Conservation (phyloP, 2,797 vertebrate species). For the Gallinago stenura region DNA sequence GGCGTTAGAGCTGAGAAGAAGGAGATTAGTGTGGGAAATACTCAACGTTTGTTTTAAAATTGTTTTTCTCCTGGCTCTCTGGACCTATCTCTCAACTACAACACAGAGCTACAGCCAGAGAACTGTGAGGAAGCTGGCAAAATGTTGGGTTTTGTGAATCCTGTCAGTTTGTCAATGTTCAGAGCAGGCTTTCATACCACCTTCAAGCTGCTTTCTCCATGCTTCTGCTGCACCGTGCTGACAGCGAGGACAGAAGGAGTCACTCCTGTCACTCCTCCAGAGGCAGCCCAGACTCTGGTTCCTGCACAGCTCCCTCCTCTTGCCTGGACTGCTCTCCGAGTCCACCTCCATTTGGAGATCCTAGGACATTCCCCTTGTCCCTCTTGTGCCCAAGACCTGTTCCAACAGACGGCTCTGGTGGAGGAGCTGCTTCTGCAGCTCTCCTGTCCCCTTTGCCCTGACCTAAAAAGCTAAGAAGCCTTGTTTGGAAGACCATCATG, state of each 20-base stretch:
- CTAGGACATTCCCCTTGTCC: background rate
- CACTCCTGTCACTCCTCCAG: background rate
- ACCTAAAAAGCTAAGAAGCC: background rate
- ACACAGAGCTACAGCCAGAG: background rate
- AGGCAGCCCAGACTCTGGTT: background rate
- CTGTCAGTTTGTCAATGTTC: background rate
- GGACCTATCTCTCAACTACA: background rate
- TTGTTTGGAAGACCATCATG: background rate
- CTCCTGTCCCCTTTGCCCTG: background rate
- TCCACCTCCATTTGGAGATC: background rate
- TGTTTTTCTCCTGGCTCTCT: background rate
- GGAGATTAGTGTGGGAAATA: background rate
- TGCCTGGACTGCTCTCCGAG: background rate
- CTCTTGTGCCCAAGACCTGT: accelerated
- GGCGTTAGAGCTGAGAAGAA: background rate
- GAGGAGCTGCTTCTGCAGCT: background rate
- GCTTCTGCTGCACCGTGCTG: background rate
- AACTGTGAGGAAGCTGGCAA: background rate
- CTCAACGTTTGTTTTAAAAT: background rate
- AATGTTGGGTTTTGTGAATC: background rate
- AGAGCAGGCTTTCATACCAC: background rate
- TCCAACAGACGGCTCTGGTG: background rate
- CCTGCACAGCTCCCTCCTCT: background rate
- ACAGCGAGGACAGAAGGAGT: background rate
- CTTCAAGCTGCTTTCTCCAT: background rate